Evolutionary conservation across 2,797 vertebrate species (phyloP), one percentile per base, ranked within the genome.

Genomic region (Aphelocoma californica): DNA sequence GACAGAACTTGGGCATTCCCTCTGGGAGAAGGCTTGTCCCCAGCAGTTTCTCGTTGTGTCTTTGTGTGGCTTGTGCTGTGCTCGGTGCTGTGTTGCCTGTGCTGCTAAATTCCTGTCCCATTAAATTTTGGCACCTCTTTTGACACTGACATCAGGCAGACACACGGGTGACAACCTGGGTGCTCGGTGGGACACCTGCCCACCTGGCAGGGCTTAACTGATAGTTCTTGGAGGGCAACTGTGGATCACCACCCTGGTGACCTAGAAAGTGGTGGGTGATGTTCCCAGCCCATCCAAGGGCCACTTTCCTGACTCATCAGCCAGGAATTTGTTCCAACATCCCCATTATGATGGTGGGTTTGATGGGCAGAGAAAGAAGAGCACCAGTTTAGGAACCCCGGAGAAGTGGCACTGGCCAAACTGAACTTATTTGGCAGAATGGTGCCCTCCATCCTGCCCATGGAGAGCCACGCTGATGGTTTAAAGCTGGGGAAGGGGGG

Each of bases 121-220:
- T 6, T 26, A 34, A 77, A 45, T 54, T 51, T 26, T 29, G 82
- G 31, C 24, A 4, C 34, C 4, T 47, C 28, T 70, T 69, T 23
- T 18, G 61, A 18, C 17, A 25, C n/a, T 51, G 60, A 26, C 38
- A 12, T 18, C 19, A 17, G 79, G 12, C 32, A 25, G 65, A 48
- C 0, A 1, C 32, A 4, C 0, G 0, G 32, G 62, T 53, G 71
- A 84, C 58, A 84, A 0, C 31, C 28, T 51, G 7, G 28, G 38
- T 34, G 51, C 28, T 38, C 1, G 2, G 38, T 34, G 72, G 69
- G 75, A 70, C 45, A 12, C 21, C 26, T n/a, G 81, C 77, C 44
- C 29, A 2, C 58, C 51, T 62, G 14, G 13, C 44, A 40, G 69
- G 65, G 36, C 18, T 67, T 29, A 23, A 18, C 40, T 17, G 32